Evolutionary conservation across 2,797 vertebrate species (phyloP), one percentile per base, ranked within the genome.

Genomic region (Centroberyx gerrardi): DNA sequence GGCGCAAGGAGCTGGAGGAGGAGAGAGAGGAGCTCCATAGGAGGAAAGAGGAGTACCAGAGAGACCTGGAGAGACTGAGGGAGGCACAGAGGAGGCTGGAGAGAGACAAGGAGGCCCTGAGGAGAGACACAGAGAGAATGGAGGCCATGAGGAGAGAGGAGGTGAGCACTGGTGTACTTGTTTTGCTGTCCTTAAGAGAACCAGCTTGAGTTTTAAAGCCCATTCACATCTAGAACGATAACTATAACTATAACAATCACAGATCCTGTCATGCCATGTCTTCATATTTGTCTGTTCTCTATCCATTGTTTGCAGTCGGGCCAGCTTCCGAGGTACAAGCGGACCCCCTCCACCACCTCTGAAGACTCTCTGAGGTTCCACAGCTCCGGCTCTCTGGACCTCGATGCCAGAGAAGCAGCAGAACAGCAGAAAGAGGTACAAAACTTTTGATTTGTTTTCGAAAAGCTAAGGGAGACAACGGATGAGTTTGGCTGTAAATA

Each of bases 31-130:
- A 93, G 68, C 93, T 97, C 44, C 95, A 92, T 85, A 80, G 77
- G 80, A 94, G 84, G 83, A 97, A 96, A 67, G 94, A 92, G 0
- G 82, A 94, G 44, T 97, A 97, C 90, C 96, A 97, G 88, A 82
- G 84, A 0, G 96, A 98, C 58, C 87, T 97, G 89, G 96, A 96
- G 83, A 76, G 93, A 53, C 94, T 98, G 28, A 94, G 91, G 8
- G 65, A 93, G 0, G 91, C 94, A 0, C 96, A 97, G 93, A 94
- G 90, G 74, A 96, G 92, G 88, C 88, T 97, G 71, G 96, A 97
- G 67, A 93, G 92, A n/a, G 97, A 97, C 46, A 91, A 92, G 80
- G 95, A 95, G 46, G 93, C 94, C n/a, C 69, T 97, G 42, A 91
- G 74, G 55, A 93, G 90, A 33, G 96, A 96, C 0, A 1, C 90